These are phyloP conservation scores for Tiaroga cobitis DNA, from an alignment of 2,797 vertebrate species.

Conservation along the genomic window DNA sequence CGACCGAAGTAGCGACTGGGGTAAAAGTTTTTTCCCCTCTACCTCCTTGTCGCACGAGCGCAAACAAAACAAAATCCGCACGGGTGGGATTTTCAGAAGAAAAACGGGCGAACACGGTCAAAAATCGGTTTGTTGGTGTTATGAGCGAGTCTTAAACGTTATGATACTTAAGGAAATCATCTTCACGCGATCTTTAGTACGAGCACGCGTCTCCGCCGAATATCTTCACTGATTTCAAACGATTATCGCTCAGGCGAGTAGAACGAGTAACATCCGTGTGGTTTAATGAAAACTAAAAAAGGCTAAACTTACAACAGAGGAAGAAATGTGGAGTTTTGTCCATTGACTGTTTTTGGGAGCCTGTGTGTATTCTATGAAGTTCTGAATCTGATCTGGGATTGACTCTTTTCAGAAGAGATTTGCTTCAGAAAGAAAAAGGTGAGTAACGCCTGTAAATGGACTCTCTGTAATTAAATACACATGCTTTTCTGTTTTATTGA, in stretches of 20 bases:
- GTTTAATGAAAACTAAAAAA: neutral
- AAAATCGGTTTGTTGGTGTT: constrained; percentile 46
- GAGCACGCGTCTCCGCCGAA: constrained; percentile 28
- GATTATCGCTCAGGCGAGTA: neutral
- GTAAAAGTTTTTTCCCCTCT: constrained; percentile 15
- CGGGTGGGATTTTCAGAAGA: constrained; percentile 24
- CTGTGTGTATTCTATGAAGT: neutral
- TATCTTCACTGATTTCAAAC: neutral
- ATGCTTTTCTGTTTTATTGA: neutral
- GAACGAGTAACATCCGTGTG: neutral
- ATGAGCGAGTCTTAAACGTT: constrained; percentile 46
- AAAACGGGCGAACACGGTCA: constrained; percentile 18
- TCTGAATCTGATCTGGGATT: constrained; percentile 6
- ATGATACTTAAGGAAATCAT: constrained; percentile 41
- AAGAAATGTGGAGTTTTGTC: constrained; percentile 14
- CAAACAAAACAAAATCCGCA: constrained; percentile 31
- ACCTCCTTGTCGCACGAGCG: neutral
- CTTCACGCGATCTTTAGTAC: constrained; percentile 13
- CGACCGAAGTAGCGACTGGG: constrained; percentile 33
- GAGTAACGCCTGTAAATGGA: constrained; percentile 10
- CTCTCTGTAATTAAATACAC: neutral
- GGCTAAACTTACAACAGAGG: neutral
- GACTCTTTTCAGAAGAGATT: constrained; percentile 13
- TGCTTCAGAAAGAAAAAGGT: constrained; percentile 25
- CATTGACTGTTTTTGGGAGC: neutral